A percentile compares a stretch with the other conserved stretches of the same genome.
Evolutionary conservation across 2,888 invertebrate genomes (phyloP).

Genomic region (Plebejus anna): DNA sequence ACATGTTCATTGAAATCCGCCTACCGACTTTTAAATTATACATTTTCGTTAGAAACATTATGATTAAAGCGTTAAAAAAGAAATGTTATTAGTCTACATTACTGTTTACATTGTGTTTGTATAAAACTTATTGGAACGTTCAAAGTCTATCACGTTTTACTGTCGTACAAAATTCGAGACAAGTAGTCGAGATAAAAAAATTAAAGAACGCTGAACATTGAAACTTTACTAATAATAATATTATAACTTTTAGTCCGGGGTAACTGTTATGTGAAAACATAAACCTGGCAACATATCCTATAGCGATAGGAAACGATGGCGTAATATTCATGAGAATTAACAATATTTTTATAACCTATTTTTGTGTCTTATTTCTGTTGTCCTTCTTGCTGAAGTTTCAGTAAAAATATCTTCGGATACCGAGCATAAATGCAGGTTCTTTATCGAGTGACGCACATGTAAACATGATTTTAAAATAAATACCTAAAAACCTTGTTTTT

Average conservation of each 20-base stretch:
- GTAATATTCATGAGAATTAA: neutral
- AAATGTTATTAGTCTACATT: conserved; percentile 27
- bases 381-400: neutral
- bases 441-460: neutral
- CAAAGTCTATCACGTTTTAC: conserved; percentile 27
- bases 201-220: no score
- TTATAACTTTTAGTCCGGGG: no score
- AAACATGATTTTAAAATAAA: conserved; percentile 12
- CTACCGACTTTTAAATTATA: conserved; percentile 21
- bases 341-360: neutral
- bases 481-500: conserved; percentile 7
- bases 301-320: no score
- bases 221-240: no score
- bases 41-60: conserved; percentile 29
- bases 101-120: conserved; percentile 28
- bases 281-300: neutral
- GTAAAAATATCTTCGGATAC: neutral
- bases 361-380: neutral
- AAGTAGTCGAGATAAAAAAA: neutral
- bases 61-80: conserved; percentile 31
- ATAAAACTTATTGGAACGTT: conserved; percentile 10
- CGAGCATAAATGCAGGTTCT: neutral
- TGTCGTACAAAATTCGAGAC: conserved; percentile 22
- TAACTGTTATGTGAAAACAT: neutral
- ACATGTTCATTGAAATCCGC: conserved; percentile 28